Base-by-base conservation (phyloP, 2,113 vertebrate genomes). In the Reinhardtius hippoglossoides region DNA sequence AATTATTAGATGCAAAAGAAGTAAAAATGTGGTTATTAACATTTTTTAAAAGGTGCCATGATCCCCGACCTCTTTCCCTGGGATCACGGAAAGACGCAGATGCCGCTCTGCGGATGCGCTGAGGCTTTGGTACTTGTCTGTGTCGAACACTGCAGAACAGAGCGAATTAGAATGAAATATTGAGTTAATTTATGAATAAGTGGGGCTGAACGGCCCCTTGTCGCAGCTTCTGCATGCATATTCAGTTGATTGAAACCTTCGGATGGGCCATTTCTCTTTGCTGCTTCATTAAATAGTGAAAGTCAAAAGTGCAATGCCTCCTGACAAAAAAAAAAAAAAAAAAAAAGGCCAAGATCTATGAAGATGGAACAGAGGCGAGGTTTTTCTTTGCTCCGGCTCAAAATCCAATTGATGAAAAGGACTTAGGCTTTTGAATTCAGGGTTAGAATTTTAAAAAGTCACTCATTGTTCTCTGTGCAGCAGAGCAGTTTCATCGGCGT, bases 131-230 rank as follows among this genome's bases (percentile, higher is more conserved):
- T 78, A 79, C 84, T 87, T 73, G 72, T 83, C 81, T 78, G 79
- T 85, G 88, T 89, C 80, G 65, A 85, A 89, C 81, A 86, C 86
- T 89, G 83, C 76, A 87, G 88, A 88, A 91, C 77, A 76, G 78
- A 80, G 85, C 62, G 55, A 90, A 89, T 90, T 91, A 89, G 81
- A 89, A 90, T 93, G 92, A 93, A 93, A 93, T 93, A 92, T 90
- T 71, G 92, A 90, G 84, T 91, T 92, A 86, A 94, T 93, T 92
- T 93, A 90, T 93, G 87, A 93, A 89, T 93, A 93, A 94, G 89
- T 90, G 88, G 90, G 88, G 89, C 91, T 88, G 90, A 92, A 92
- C 89, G 85, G 84, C 89, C 90, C 85, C 89, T 89, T 84, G 89
- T 88, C 72, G 75, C 78, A 87, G 86, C 85, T 91, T 87, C 86